These are phyloP conservation scores for Perca schrenkii DNA, from an alignment of 2,113 vertebrate genomes.

Conservation along the genomic window DNA sequence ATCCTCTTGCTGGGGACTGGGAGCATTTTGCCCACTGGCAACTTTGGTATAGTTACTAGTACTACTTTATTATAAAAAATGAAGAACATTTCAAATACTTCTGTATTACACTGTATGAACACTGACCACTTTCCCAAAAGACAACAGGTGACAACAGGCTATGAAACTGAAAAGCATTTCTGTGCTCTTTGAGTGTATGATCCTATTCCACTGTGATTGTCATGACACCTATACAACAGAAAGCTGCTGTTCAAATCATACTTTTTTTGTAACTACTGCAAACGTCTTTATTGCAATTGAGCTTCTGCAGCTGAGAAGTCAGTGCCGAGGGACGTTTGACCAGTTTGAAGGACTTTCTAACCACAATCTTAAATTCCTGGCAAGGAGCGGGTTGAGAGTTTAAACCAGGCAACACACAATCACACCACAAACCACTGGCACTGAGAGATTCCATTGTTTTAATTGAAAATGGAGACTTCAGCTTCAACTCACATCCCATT, in stretches of 20 bases:
- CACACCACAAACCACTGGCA: constrained; percentile 37
- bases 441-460: constrained; percentile 13
- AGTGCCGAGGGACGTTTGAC: constrained; percentile 14
- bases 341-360: constrained; percentile 31
- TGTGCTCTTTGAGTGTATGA: neutral
- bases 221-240: neutral
- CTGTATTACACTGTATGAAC: too few relatives aligned
- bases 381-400: constrained; percentile 17
- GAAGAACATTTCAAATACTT: too few relatives aligned
- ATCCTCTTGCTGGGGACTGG: too few relatives aligned
- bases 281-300: constrained; percentile 10
- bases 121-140: too few relatives aligned
- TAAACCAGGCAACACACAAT: neutral
- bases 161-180: too few relatives aligned
- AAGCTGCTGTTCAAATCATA: neutral
- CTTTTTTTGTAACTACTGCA: constrained; percentile 6
- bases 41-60: too few relatives aligned
- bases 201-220: neutral
- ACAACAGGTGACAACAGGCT: too few relatives aligned
- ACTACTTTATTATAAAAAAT: too few relatives aligned
- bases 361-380: constrained; percentile 30
- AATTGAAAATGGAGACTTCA: constrained; percentile 5
- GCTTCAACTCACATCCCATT: neutral
- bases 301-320: constrained; percentile 25
- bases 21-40: too few relatives aligned